Conservation (phyloP, 2,888 invertebrate species). For the Allygus modestus region DNA sequence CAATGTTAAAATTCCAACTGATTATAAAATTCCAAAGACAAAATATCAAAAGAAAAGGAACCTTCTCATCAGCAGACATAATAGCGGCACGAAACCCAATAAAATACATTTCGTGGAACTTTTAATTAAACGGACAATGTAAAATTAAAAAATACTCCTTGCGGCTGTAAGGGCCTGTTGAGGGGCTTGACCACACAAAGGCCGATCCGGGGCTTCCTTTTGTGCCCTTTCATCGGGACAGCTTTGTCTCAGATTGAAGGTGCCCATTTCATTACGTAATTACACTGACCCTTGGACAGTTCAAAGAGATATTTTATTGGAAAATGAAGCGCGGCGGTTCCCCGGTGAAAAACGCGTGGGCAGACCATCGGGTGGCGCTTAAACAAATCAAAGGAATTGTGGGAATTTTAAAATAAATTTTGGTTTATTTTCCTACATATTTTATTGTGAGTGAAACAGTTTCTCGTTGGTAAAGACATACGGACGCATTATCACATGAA, state of each 20-base stretch:
- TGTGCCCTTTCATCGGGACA: not conserved
- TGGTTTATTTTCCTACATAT: too few species aligned
- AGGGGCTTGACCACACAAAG: not conserved
- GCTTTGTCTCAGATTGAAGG: constrained; percentile 37
- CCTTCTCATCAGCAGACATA: not conserved
- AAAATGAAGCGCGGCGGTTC: not conserved
- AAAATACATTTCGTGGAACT: constrained; percentile 8
- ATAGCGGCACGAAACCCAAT: not conserved
- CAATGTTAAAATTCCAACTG: not conserved
- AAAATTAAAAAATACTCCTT: constrained; percentile 39
- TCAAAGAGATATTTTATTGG: constrained; percentile 18
- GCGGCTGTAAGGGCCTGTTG: constrained; percentile 3
- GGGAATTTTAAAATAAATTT: too few species aligned
- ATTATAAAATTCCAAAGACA: not conserved
- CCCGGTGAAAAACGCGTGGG: not conserved
- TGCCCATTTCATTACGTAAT: constrained; percentile 28
- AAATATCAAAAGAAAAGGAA: not conserved
- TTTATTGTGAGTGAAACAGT: too few species aligned
- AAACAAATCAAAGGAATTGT: too few species aligned
- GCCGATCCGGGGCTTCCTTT: constrained; percentile 1
- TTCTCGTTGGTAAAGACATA: too few species aligned
- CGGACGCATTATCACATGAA: too few species aligned
- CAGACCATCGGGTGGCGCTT: too few species aligned
- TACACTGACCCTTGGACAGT: constrained; percentile 4
- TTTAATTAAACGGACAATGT: constrained; percentile 41